These are phyloP conservation scores for Tanytarsus gracilentus DNA, from an alignment of 2,888 invertebrate genomes.

Conservation along the genomic window DNA sequence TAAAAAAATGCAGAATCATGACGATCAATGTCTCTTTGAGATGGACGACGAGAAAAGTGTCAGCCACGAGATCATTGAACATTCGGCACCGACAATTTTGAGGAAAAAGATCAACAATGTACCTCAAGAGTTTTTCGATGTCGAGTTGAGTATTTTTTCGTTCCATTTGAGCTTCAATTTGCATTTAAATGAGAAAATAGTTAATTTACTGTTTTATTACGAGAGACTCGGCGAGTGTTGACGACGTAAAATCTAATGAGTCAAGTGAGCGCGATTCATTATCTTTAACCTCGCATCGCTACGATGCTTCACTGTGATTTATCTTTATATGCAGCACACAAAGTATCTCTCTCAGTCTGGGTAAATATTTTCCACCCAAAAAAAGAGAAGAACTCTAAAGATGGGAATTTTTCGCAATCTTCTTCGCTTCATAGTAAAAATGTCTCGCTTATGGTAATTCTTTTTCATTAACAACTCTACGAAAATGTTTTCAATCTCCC, in stretches of 20 bases:
- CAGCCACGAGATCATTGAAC: conserved; percentile 11
- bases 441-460: conserved; percentile 14
- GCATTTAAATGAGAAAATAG: conserved; percentile 1
- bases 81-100: conserved; percentile 14
- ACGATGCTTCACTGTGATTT: conserved; percentile 13
- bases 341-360: not conserved
- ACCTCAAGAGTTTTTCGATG: conserved; percentile 9
- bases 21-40: not conserved
- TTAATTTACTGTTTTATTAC: too few relatives aligned
- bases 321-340: not conserved
- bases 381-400: not conserved
- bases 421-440: too few relatives aligned
- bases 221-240: too few relatives aligned
- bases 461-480: conserved; percentile 22
- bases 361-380: conserved; percentile 3
- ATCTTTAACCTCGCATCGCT: too few relatives aligned
- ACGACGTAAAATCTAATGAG: not conserved
- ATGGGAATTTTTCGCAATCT: conserved; percentile 18
- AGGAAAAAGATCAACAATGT: conserved; percentile 19
- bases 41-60: conserved; percentile 16
- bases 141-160: conserved; percentile 19
- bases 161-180: not conserved
- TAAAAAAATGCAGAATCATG: not conserved
- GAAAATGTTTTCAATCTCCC: not conserved
- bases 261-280: not conserved